Conservation (phyloP, 2,797 vertebrate genomes). For the Gymnodraco acuticeps region DNA sequence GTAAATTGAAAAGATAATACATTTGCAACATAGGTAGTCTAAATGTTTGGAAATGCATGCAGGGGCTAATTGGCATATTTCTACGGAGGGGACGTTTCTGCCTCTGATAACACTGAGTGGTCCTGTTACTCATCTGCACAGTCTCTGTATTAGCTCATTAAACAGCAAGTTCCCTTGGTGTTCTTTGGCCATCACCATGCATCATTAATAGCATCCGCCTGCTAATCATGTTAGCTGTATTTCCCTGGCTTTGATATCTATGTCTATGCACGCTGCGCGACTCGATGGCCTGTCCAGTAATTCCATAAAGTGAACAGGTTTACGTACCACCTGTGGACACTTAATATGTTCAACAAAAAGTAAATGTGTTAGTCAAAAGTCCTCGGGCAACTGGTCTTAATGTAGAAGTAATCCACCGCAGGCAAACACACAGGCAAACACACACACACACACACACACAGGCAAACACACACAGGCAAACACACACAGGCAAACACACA, state of each 20-base stretch:
- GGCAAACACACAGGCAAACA: constrained; percentile 34
- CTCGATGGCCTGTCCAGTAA: constrained; percentile 37
- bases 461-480: too few relatives aligned
- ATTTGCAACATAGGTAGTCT: too few relatives aligned
- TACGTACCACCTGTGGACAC: constrained; percentile 71
- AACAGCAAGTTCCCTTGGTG: constrained; percentile 64
- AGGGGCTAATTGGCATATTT: constrained; percentile 69
- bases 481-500: constrained; percentile 1
- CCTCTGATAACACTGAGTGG: constrained; percentile 62
- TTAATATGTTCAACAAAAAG: constrained; percentile 47
- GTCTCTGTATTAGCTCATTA: constrained; percentile 74
- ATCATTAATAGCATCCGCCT: constrained; percentile 72
- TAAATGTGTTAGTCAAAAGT: constrained; percentile 72
- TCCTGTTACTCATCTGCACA: constrained; percentile 72
- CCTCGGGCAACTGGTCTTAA: constrained; percentile 53
- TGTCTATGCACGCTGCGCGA: constrained; percentile 47
- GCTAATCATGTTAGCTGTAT: constrained; percentile 67
- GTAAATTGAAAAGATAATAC: too few relatives aligned
- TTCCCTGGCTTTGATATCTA: constrained; percentile 66
- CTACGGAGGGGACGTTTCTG: constrained; percentile 48
- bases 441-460: background rate
- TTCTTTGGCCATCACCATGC: constrained; percentile 71
- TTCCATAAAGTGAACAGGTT: constrained; percentile 51
- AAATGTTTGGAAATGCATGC: too few relatives aligned
- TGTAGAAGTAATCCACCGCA: constrained; percentile 52